phyloP scores from a whole-genome alignment of 2,888 invertebrate species.

The Latrodectus hesperus region DNA sequence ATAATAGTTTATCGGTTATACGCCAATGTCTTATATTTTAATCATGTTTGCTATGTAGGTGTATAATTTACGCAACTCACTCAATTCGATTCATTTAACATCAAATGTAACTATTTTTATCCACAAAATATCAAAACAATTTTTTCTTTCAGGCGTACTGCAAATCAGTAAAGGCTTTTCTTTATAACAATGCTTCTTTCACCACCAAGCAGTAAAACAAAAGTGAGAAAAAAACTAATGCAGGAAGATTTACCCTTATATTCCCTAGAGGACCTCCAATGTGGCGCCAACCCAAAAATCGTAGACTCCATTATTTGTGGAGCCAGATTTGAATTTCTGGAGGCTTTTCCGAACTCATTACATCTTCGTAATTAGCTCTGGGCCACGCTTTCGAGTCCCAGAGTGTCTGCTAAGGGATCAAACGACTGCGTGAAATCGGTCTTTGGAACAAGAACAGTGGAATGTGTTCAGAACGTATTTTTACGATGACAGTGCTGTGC shows the following conservation, averaged over 20 bases:
- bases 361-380: slow-evolving; percentile 54
- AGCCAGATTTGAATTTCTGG: slow-evolving; percentile 41
- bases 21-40: too few species aligned
- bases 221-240: background rate
- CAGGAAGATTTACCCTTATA: background rate
- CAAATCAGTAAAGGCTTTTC: background rate
- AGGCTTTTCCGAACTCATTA: slow-evolving; percentile 42
- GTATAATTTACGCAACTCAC: too few species aligned
- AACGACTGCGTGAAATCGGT: slow-evolving; percentile 31
- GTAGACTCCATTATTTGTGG: slow-evolving; percentile 17
- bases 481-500: background rate
- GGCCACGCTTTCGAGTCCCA: slow-evolving; percentile 32
- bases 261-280: background rate
- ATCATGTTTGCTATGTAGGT: too few species aligned
- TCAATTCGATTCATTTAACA: too few species aligned
- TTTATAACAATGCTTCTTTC: background rate
- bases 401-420: slow-evolving; percentile 32
- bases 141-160: too few species aligned
- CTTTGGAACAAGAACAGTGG: slow-evolving; percentile 9
- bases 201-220: too few species aligned
- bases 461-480: slow-evolving; percentile 17
- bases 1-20: too few species aligned
- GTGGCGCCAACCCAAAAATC: background rate
- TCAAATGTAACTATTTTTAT: too few species aligned
- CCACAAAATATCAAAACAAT: too few species aligned